phyloP scores from a whole-genome alignment of 2,113 vertebrate species.

The Gymnobelideus leadbeateri region DNA sequence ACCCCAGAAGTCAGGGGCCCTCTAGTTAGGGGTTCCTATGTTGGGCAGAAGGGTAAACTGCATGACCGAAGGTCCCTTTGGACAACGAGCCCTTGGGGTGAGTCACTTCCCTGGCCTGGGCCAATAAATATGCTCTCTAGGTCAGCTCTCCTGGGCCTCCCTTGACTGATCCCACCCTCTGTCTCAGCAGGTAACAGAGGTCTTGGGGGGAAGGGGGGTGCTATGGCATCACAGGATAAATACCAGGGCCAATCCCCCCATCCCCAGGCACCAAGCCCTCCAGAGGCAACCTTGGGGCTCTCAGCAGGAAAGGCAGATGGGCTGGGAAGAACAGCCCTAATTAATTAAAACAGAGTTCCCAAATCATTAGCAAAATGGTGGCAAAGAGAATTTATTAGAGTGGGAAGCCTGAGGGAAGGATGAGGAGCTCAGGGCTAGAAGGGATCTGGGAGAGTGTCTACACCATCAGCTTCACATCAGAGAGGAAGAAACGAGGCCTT shows the following conservation, averaged over 20 bases:
- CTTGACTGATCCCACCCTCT: neutral
- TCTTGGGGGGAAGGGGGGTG: neutral
- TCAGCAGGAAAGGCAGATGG: slow-evolving; percentile 74
- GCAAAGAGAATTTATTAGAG: slow-evolving; percentile 62
- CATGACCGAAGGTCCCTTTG: neutral
- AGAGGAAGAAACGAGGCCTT: slow-evolving; percentile 39
- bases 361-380: slow-evolving; percentile 72
- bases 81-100: too few relatives aligned
- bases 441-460: neutral
- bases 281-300: slow-evolving; percentile 74
- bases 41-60: neutral
- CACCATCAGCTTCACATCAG: neutral
- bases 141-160: neutral
- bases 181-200: neutral
- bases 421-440: neutral
- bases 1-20: too few relatives aligned
- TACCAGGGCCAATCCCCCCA: slow-evolving; percentile 79
- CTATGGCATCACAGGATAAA: slow-evolving; percentile 68
- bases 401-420: slow-evolving; percentile 73
- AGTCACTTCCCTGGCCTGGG: neutral
- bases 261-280: slow-evolving; percentile 52
- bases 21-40: neutral
- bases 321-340: slow-evolving; percentile 75
- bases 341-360: slow-evolving; percentile 81
- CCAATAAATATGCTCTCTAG: neutral